Percentiles rank a stretch among this genome's conserved stretches.
phyloP scores from a whole-genome alignment of 2,113 vertebrate species.

The Mugil cephalus region DNA sequence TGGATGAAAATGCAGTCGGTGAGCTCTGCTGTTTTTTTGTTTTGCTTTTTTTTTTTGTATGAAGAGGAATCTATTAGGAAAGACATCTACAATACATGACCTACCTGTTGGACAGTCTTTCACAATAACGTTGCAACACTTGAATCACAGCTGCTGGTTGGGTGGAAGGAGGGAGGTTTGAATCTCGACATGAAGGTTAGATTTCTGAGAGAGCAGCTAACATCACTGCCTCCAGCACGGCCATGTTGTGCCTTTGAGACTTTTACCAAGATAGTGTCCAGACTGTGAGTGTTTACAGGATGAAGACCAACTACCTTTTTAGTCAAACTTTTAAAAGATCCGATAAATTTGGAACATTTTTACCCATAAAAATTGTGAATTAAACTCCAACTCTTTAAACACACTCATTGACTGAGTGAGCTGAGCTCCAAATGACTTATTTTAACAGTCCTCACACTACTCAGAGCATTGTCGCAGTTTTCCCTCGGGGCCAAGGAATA shows the following conservation, averaged over 20 bases:
- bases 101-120: conserved; percentile 27
- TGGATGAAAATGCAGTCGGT: conserved; percentile 33
- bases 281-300: conserved; percentile 66
- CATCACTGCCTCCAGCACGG: background rate
- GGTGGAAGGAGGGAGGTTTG: conserved; percentile 7
- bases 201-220: conserved; percentile 23
- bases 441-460: background rate
- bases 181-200: conserved; percentile 16
- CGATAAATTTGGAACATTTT: background rate
- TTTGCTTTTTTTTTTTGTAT: conserved; percentile 4
- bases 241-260: conserved; percentile 33
- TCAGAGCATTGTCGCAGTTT: background rate
- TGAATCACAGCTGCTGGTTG: background rate
- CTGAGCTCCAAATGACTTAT: background rate
- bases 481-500: background rate
- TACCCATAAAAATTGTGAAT: conserved; percentile 8
- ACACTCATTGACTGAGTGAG: background rate
- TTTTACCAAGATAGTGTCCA: conserved; percentile 22
- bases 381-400: conserved; percentile 12
- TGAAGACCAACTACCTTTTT: conserved; percentile 47
- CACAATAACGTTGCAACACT: conserved; percentile 31
- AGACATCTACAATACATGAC: conserved; percentile 30
- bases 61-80: conserved; percentile 16
- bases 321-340: background rate
- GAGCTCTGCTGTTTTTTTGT: conserved; percentile 4